A percentile compares a stretch with the other conserved stretches of the same genome.
These are phyloP conservation scores for Rhinolophus ferrumequinum DNA, from an alignment of 2,113 vertebrate genomes.

Conservation along the genomic window DNA sequence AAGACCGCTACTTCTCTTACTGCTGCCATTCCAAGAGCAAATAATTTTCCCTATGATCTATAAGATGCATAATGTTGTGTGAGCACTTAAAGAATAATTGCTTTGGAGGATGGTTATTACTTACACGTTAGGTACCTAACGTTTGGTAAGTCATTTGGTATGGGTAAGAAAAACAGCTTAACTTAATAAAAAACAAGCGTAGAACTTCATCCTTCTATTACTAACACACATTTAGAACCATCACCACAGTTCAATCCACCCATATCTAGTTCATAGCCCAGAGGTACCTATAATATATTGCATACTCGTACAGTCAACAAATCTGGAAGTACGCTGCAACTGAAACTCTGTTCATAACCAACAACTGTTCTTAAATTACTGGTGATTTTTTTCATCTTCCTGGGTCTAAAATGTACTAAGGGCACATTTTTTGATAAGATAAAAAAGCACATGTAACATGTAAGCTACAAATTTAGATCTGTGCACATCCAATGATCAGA, in stretches of 20 bases:
- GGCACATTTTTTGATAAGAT: constrained; percentile 17
- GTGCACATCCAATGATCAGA: not conserved
- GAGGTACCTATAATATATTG: not conserved
- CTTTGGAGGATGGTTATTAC: not conserved
- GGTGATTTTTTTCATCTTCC: not conserved
- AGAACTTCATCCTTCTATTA: not conserved
- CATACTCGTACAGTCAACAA: not conserved
- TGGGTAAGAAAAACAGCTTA: not conserved
- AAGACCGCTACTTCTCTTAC: not conserved
- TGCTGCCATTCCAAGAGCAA: not conserved
- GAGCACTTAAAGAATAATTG: not conserved
- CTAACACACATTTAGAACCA: not conserved
- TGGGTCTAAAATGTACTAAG: not conserved
- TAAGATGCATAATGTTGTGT: not conserved
- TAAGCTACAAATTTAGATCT: not conserved
- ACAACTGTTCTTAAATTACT: not conserved
- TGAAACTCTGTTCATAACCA: not conserved
- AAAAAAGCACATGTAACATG: not conserved
- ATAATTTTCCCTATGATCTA: not conserved
- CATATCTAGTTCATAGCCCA: not conserved
- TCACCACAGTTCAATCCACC: not conserved
- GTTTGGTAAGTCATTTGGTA: not conserved
- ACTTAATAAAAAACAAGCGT: not conserved
- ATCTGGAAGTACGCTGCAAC: not conserved
- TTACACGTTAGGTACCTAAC: not conserved